Evolutionary conservation across 2,113 vertebrate genomes (phyloP), one percentile per base, ranked within the genome.

Genomic region (Silurus meridionalis): DNA sequence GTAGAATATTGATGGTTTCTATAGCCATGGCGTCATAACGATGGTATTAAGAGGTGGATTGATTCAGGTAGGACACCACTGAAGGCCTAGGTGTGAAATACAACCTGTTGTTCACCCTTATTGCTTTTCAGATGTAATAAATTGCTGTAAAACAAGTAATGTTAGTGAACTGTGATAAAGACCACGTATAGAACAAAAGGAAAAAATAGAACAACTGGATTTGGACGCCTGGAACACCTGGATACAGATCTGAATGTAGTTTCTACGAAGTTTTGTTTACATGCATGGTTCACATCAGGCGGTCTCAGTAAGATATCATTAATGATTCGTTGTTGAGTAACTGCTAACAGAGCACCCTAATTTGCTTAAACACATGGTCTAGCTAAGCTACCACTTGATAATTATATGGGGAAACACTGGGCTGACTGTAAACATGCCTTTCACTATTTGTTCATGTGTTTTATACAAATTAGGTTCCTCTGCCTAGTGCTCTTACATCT

Each of bases 291-390:
- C 57, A 46, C 61, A 75, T 46, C 17, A 37, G 67, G 66, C 60
- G 72, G 83, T 85, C 46, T 61, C 17, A 52, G 46, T 74, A 88
- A 86, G 78, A 79, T 75, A 80, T 82, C 60, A 86, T 90, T 89
- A 89, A 78, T 61, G 83, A 84, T 88, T 83, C 72, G 55, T 60
- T 64, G 46, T 71, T 71, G 63, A 64, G 72, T 67, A 87, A 87
- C 64, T 78, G 57, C 19, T 82, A 84, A 86, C 37, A 2, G 37
- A 37, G 37, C 37, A 37, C 37, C 37, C 37, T 37, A 37, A 37
- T 37, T 37, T 37, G 37, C 37, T 37, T 37, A 37, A 37, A 37
- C 37, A 37, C 37, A 37, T 37, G 37, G 37, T 88, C 71, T 46
- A 87, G 81, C 48, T 71, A 53, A 86, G 82, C 67, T 71, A 28